Base-by-base conservation (phyloP, 2,797 vertebrate genomes). In the Morelia viridis region DNA sequence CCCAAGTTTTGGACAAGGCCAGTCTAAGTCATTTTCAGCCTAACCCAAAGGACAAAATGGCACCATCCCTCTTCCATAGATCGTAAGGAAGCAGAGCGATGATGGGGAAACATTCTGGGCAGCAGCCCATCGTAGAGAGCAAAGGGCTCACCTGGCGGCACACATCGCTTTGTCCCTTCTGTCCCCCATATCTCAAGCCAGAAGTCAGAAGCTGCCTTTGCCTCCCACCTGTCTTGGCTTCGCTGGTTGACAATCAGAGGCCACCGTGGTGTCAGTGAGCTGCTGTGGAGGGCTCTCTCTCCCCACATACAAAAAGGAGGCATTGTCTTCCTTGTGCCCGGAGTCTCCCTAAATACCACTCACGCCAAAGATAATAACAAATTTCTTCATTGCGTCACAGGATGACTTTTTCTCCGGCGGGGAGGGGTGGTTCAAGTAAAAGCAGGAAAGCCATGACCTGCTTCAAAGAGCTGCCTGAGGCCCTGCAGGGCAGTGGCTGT, bases 401-500 rank as follows among this genome's bases (percentile, higher is more conserved):
- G 31, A 53, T 86, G 83, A 80, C 46, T 62, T 90, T 57, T 50
- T 64, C n/a, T 57, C n/a, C 50, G 26, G 12, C 35, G 31, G 15
- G n/a, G 24, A 19, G 58, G 76, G 58, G 17, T 19, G 87, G 24
- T 87, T 87, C 87, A 64, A 83, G 68, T 80, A 80, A 92, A 92
- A 92, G 85, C 68, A 90, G 68, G 92, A 92, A 92, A 92, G 62
- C 76, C 26, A 28, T 85, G 91, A 85, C 50, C 87, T 60, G 60
- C 60, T 90, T 31, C 12, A 88, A 92, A 86, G 89, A 61, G 65
- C 24, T 90, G 31, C 50, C 85, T n/a, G 24, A 83, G 31, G 58
- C 64, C 50, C 24, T 88, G n/a, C 22, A 22, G 65, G 84, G 41
- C 31, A 56, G n/a, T 28, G 31, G 28, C 85, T 65, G 26, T 90